These are phyloP conservation scores for Silurus asotus DNA, from an alignment of 2,113 vertebrate genomes.

Conservation along the genomic window DNA sequence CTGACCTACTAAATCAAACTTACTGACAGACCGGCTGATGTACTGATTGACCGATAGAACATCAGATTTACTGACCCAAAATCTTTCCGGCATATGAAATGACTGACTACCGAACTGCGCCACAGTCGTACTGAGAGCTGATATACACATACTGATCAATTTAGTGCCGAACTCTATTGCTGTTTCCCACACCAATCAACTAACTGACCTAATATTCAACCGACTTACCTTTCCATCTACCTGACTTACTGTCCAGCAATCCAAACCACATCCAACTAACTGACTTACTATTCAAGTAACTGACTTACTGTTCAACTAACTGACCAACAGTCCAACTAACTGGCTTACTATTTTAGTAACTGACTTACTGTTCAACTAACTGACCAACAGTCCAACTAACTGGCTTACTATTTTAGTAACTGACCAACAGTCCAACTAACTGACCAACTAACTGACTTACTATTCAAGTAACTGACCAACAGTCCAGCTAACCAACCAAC, in stretches of 20 bases:
- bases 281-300: background rate
- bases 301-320: background rate
- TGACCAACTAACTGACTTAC: background rate
- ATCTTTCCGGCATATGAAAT: too few relatives aligned
- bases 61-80: too few relatives aligned
- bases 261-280: too few relatives aligned
- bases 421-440: background rate
- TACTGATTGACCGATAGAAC: background rate
- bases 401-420: too few relatives aligned
- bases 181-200: background rate
- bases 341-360: background rate
- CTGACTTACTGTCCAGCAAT: background rate
- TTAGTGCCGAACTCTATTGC: background rate
- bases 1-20: background rate
- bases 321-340: background rate
- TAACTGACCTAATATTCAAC: background rate
- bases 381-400: background rate
- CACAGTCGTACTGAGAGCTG: background rate
- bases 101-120: background rate
- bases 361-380: background rate
- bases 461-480: background rate
- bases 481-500: background rate
- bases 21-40: background rate
- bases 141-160: background rate
- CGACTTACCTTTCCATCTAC: background rate